A percentile compares a stretch with the other conserved stretches of the same genome.
Evolutionary conservation across 1,140 invertebrate genomes (phyloP).

Genomic region (Orius laevigatus): DNA sequence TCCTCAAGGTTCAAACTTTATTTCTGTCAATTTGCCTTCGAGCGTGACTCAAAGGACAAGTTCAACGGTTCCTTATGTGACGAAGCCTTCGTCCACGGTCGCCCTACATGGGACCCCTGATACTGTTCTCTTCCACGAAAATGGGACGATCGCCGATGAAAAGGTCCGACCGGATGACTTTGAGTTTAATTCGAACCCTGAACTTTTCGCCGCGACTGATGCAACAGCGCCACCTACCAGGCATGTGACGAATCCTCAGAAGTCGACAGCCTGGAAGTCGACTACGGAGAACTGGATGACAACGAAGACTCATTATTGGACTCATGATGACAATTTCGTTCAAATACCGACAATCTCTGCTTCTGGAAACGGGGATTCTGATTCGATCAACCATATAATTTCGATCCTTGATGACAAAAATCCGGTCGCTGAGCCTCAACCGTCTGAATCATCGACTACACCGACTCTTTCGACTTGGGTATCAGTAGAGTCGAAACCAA

Average conservation of each 20-base stretch:
- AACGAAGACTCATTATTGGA: neutral
- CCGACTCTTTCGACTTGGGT: constrained; percentile 33
- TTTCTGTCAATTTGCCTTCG: constrained; percentile 18
- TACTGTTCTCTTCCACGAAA: constrained; percentile 43
- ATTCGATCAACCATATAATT: constrained; percentile 31
- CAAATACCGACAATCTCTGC: constrained; percentile 35
- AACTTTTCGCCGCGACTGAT: constrained; percentile 5
- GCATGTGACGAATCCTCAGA: constrained; percentile 10
- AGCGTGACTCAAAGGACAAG: constrained; percentile 32
- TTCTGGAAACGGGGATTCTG: constrained; percentile 27
- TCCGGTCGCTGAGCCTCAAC: constrained; percentile 16
- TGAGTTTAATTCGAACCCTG: constrained; percentile 16
- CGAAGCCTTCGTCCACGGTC: constrained; percentile 20
- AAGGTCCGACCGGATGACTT: constrained; percentile 43
- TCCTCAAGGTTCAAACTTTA: constrained; percentile 25
- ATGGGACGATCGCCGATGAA: constrained; percentile 38
- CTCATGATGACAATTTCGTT: constrained; percentile 28
- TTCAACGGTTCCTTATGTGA: constrained; percentile 28
- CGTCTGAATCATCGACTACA: constrained; percentile 23
- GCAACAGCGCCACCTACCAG: constrained; percentile 4
- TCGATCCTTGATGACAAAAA: constrained; percentile 26
- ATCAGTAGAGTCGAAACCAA: constrained; percentile 27
- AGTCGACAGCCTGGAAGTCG: constrained; percentile 11
- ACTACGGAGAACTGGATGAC: constrained; percentile 6
- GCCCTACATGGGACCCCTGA: constrained; percentile 35